Conservation (phyloP, 1,140 invertebrate species). For the Drosophila tristis region DNA sequence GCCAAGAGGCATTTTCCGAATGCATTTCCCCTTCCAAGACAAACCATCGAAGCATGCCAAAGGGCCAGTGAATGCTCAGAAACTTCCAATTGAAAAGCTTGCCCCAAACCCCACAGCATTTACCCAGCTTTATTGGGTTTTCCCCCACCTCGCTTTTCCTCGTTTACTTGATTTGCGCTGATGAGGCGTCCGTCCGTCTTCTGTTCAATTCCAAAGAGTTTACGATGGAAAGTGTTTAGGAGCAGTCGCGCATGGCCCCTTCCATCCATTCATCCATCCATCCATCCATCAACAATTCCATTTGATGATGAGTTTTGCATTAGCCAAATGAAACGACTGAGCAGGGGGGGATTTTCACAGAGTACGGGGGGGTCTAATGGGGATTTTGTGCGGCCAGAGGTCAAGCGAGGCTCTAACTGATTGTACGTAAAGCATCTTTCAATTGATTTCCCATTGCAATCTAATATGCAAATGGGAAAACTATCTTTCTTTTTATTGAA, state of each 20-base stretch:
- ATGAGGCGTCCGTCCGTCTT: conserved; percentile 8
- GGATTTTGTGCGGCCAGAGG: conserved; percentile 1
- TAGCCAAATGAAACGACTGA: conserved; percentile 41
- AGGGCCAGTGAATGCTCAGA: conserved; percentile 10
- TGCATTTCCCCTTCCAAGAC: conserved; percentile 22
- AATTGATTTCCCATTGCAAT: not conserved
- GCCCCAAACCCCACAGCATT: not conserved
- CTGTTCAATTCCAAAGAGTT: conserved; percentile 45
- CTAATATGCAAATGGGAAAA: conserved; percentile 4
- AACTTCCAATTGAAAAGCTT: conserved; percentile 49
- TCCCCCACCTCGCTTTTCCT: not conserved
- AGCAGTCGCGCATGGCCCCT: conserved; percentile 36
- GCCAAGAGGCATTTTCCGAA: not conserved
- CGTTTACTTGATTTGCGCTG: conserved; percentile 45
- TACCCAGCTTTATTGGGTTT: not conserved
- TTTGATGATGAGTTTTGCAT: conserved; percentile 38
- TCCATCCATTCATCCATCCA: not conserved
- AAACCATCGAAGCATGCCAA: conserved; percentile 18
- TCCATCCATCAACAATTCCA: conserved; percentile 27
- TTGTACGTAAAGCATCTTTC: conserved; percentile 8
- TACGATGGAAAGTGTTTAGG: conserved; percentile 54
- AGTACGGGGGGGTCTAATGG: not conserved
- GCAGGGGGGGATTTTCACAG: not conserved
- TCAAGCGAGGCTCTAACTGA: conserved; percentile 30
- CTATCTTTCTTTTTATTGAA: not conserved